Conservation (phyloP, 2,113 vertebrate genomes). For the Cavia aperea region DNA sequence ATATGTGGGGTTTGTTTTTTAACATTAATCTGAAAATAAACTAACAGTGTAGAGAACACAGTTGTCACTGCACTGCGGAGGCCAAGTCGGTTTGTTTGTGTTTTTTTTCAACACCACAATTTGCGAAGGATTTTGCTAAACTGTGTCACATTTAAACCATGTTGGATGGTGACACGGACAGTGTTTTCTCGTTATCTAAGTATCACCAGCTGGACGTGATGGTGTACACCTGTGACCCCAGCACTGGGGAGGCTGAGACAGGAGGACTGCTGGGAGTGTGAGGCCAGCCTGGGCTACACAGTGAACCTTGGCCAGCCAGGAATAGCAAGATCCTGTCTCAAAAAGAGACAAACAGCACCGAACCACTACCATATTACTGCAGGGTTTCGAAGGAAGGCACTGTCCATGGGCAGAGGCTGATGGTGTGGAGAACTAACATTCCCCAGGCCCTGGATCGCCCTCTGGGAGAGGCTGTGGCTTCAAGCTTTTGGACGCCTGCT, state of each 20-base stretch:
- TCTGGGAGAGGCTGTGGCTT: background rate
- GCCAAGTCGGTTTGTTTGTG: background rate
- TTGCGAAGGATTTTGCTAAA: background rate
- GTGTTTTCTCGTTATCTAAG: background rate
- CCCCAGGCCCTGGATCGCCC: background rate
- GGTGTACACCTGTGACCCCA: too few relatives aligned
- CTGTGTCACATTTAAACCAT: background rate
- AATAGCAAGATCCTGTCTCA: too few relatives aligned
- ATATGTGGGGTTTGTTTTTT: background rate
- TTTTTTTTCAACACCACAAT: background rate
- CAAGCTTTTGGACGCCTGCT: background rate
- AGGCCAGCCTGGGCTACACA: too few relatives aligned
- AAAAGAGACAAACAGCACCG: too few relatives aligned
- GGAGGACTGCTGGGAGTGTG: too few relatives aligned
- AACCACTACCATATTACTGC: background rate
- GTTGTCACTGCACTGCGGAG: background rate
- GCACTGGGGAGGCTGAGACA: too few relatives aligned
- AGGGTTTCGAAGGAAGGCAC: background rate
- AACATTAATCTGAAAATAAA: slow-evolving; percentile 1
- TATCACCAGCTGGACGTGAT: too few relatives aligned
- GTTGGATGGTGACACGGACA: background rate
- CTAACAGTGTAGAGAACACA: background rate
- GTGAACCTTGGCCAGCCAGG: too few relatives aligned
- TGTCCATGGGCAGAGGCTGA: background rate
- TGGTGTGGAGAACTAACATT: background rate